These are phyloP conservation scores for Diabrotica undecimpunctata DNA, from an alignment of 1,140 invertebrate genomes.

Conservation along the genomic window DNA sequence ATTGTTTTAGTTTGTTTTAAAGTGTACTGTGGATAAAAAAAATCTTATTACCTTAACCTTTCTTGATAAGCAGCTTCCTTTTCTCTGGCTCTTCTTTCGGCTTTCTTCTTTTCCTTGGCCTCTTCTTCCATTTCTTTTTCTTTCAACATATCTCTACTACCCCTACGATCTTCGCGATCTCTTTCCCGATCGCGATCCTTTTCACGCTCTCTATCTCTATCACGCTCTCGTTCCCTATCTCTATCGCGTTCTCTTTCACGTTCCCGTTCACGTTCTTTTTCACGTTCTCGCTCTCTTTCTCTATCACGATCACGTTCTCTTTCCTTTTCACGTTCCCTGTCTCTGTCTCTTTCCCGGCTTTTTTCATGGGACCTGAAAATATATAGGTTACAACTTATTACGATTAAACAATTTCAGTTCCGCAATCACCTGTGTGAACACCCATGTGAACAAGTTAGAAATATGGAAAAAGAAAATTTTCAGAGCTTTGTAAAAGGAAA, in stretches of 20 bases:
- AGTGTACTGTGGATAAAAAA: background rate
- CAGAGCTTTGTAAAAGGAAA: no score
- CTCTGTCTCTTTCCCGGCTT: slow-evolving; percentile 45
- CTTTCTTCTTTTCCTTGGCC: slow-evolving; percentile 81
- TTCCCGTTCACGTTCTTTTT: slow-evolving; percentile 49
- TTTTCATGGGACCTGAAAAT: slow-evolving; percentile 25
- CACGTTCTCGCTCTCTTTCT: slow-evolving; percentile 48
- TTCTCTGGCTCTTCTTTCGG: slow-evolving; percentile 85
- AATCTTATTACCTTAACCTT: slow-evolving; percentile 47
- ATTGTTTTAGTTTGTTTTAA: no score
- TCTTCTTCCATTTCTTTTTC: slow-evolving; percentile 91
- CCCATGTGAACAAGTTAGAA: no score
- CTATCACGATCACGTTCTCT: slow-evolving; percentile 50
- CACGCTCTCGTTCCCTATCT: slow-evolving; percentile 49
- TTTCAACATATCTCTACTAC: slow-evolving; percentile 59
- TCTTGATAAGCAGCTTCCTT: slow-evolving; percentile 94
- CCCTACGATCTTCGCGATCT: slow-evolving; percentile 53
- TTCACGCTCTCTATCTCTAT: slow-evolving; percentile 53
- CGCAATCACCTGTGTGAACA: background rate
- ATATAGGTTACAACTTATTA: background rate
- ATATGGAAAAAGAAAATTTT: slow-evolving; percentile 6
- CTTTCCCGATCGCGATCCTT: slow-evolving; percentile 49
- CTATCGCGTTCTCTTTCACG: slow-evolving; percentile 48
- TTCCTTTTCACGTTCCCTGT: slow-evolving; percentile 41
- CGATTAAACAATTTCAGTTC: no score